Evolutionary conservation across 2,888 invertebrate genomes (phyloP).

Genomic region (Eupithecia vulgata): DNA sequence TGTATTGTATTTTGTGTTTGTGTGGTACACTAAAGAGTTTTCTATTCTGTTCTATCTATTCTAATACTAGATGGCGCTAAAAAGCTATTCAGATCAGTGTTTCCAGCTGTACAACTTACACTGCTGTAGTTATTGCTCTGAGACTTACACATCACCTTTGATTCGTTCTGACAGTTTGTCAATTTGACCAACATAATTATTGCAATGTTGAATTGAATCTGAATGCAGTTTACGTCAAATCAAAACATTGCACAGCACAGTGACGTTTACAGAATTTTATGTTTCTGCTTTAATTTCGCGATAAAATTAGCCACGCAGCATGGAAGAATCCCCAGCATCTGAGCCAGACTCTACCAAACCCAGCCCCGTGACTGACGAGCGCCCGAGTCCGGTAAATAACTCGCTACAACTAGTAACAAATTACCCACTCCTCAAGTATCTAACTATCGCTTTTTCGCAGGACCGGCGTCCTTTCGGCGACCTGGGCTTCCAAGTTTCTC

Average conservation of each 20-base stretch:
- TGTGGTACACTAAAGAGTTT: no score
- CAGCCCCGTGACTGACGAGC: slow-evolving; percentile 59
- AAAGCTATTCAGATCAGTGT: background rate
- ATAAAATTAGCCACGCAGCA: slow-evolving; percentile 76
- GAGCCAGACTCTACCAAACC: slow-evolving; percentile 68
- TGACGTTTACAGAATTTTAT: slow-evolving; percentile 82
- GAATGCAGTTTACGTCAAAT: slow-evolving; percentile 64
- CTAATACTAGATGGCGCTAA: slow-evolving; percentile 1
- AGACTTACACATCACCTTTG: background rate
- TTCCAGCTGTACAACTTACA: no score
- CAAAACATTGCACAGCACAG: slow-evolving; percentile 74
- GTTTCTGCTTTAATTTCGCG: slow-evolving; percentile 63
- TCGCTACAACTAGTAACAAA: slow-evolving; percentile 30
- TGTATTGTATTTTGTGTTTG: no score
- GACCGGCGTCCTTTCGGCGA: slow-evolving; percentile 86
- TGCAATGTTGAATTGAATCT: background rate
- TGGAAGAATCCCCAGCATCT: slow-evolving; percentile 76
- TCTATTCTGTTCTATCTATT: no score
- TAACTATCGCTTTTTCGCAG: slow-evolving; percentile 62
- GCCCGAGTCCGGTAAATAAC: slow-evolving; percentile 64
- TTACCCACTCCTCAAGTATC: slow-evolving; percentile 15
- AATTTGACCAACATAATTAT: slow-evolving; percentile 1
- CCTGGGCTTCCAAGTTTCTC: slow-evolving; percentile 89
- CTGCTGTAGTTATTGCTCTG: no score
- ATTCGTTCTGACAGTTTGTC: slow-evolving; percentile 26